Base-by-base conservation (phyloP, 2,113 vertebrate genomes). In the Rhagologus leucostigma region DNA sequence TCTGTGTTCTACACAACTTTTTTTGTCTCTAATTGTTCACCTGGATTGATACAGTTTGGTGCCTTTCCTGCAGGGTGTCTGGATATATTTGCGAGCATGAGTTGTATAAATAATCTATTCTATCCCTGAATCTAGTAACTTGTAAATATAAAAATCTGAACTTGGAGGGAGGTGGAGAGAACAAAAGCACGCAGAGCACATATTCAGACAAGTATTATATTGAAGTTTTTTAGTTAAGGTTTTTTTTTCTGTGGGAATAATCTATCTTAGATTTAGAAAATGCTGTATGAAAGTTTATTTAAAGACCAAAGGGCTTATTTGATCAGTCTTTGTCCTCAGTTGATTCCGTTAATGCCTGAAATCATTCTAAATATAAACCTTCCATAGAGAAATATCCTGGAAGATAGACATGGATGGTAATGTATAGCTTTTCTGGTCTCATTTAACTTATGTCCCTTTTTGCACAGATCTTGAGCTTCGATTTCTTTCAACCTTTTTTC, bases 281-380 rank as follows among this genome's bases (percentile, higher is more conserved):
- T 35, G 11, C 23, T 70, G 13, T 41, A 6, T 60, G 37, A 42
- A 85, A 60, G 44, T 64, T 87, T 79, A 55, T 69, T 74, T 93
- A 59, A 87, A 94, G 70, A 85, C 70, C 21, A 20, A 71, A 77
- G 18, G 23, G 55, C 55, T 86, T 67, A 37, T 65, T 37, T 89
- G 20, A 77, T 79, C 29, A 77, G 60, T 47, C 78, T 93, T 47
- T 79, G 62, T 75, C 86, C 33, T 93, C 53, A 80, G 49, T 3
- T 78, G 49, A 52, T 91, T 86, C 79, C 44, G 53, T 46, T 76
- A 74, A 77, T 93, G 57, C 75, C 55, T 73, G 33, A 88, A 90
- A 87, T 49, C 0, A 46, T 69, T 93, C 78, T 83, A 90, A 92
- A 95, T 80, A 88, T 88, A 90, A 96, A 92, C 50, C 15, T 70